Conservation (phyloP, 2,888 invertebrate species). For the Drosophila kanekoi region DNA sequence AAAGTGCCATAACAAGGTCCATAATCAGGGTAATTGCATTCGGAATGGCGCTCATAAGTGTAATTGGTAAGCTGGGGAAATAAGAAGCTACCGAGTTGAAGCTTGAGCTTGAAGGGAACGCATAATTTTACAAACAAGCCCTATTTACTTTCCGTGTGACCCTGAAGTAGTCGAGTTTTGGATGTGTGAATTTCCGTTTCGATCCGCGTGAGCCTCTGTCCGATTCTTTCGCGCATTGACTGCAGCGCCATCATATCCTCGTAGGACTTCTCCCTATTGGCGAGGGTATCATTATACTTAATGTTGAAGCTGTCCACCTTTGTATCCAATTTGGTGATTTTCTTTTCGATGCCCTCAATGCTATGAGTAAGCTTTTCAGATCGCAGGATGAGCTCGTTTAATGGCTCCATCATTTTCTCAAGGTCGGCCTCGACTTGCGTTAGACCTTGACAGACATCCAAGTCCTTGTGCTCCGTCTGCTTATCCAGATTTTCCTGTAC, state of each 20-base stretch:
- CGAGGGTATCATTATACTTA: constrained; percentile 17
- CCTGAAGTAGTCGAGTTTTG: constrained; percentile 12
- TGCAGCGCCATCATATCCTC: constrained; percentile 40
- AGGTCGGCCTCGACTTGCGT: constrained; percentile 1
- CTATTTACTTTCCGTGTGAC: constrained; percentile 21
- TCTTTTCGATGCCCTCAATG: constrained; percentile 18
- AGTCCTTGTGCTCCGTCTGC: rapidly evolving
- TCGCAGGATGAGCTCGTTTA: background rate
- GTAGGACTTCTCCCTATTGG: constrained; percentile 23
- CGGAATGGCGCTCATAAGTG: constrained; percentile 15
- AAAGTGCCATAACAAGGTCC: constrained; percentile 26
- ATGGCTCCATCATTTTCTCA: constrained; percentile 12
- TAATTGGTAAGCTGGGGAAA: constrained; percentile 25
- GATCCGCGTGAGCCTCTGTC: constrained; percentile 22
- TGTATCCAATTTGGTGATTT: constrained; percentile 33
- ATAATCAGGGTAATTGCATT: constrained; percentile 44
- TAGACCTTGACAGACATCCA: background rate
- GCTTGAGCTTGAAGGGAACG: background rate
- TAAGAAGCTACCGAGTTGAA: too few relatives aligned
- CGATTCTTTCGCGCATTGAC: constrained; percentile 37
- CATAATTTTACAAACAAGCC: constrained; percentile 35
- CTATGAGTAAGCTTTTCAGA: constrained; percentile 19
- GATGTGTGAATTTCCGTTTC: constrained; percentile 43
- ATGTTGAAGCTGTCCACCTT: constrained; percentile 24
- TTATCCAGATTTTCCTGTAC: background rate